Percentiles rank a stretch among this genome's conserved stretches.
Evolutionary conservation across 2,888 invertebrate species (phyloP).

Genomic region (Charanyca ferruginea): DNA sequence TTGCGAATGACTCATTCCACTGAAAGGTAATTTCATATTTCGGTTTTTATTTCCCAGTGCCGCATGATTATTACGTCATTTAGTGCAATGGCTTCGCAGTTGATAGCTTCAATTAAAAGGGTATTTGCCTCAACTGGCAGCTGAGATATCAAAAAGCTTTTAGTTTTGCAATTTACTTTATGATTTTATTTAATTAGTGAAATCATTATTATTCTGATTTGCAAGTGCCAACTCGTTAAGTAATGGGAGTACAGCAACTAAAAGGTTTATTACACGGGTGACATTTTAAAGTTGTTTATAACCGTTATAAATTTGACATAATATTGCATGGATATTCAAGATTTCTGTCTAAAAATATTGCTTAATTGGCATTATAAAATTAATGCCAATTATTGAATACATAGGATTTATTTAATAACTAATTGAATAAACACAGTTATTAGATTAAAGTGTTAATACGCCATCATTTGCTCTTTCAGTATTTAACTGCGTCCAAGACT

Average conservation of each 20-base stretch:
- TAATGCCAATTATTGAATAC: slow-evolving; percentile 1
- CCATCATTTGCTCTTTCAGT: background rate
- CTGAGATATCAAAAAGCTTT: slow-evolving; percentile 55
- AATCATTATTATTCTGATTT: slow-evolving; percentile 28
- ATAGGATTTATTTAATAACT: background rate
- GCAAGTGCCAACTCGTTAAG: background rate
- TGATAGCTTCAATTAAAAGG: slow-evolving; percentile 55
- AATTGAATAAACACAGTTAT: slow-evolving; percentile 4
- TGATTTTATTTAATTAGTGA: slow-evolving; percentile 37
- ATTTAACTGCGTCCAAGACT: background rate
- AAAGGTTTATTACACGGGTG: slow-evolving; percentile 14
- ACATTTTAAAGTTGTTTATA: slow-evolving; percentile 22
- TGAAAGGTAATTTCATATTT: slow-evolving; percentile 43
- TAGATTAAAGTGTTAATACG: slow-evolving; percentile 1
- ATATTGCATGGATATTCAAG: slow-evolving; percentile 14
- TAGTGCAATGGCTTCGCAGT: slow-evolving; percentile 39
- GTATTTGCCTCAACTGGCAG: slow-evolving; percentile 39
- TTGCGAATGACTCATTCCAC: slow-evolving; percentile 40
- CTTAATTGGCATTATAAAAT: slow-evolving; percentile 15
- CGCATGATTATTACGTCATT: slow-evolving; percentile 43
- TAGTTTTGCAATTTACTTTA: slow-evolving; percentile 44
- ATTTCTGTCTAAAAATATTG: slow-evolving; percentile 20
- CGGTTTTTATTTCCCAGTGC: slow-evolving; percentile 25
- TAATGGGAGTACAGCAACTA: background rate
- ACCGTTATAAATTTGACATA: slow-evolving; percentile 6